Evolutionary conservation across 2,888 invertebrate species (phyloP).

Genomic region (Glomeris marginata): DNA sequence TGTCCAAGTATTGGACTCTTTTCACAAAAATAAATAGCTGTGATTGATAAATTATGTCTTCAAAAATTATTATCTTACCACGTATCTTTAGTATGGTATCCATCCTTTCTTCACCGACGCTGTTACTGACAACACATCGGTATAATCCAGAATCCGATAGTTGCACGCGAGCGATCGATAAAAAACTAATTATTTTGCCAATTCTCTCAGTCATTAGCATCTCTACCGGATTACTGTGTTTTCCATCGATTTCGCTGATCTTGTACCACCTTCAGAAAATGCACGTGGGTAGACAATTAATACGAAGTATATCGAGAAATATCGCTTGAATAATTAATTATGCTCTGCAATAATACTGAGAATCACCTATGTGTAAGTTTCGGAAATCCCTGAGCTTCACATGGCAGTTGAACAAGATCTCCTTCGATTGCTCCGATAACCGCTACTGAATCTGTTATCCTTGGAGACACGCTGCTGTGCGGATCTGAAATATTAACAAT

Average conservation of each 20-base stretch:
- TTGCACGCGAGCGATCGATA: slow-evolving; percentile 20
- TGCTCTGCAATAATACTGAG: slow-evolving; percentile 13
- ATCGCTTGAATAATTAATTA: slow-evolving; percentile 16
- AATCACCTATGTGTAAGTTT: slow-evolving; percentile 12
- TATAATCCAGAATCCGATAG: slow-evolving; percentile 29
- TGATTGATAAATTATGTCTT: not conserved
- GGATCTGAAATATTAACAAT: slow-evolving; percentile 6
- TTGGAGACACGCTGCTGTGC: slow-evolving; percentile 10
- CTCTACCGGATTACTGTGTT: not conserved
- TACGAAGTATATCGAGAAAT: slow-evolving; percentile 15
- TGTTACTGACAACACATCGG: slow-evolving; percentile 27
- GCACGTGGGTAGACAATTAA: slow-evolving; percentile 7
- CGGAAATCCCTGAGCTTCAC: slow-evolving; percentile 13
- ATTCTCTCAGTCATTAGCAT: slow-evolving; percentile 14
- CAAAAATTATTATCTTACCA: slow-evolving; percentile 14
- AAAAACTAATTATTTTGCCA: slow-evolving; percentile 18
- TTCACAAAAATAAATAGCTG: not conserved
- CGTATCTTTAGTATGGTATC: slow-evolving; percentile 19
- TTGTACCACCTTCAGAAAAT: slow-evolving; percentile 12
- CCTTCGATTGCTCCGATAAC: slow-evolving; percentile 8
- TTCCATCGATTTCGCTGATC: slow-evolving; percentile 6
- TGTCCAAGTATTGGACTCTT: not conserved
- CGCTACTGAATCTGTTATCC: slow-evolving; percentile 7
- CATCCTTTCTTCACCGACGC: slow-evolving; percentile 23
- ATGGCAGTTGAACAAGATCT: slow-evolving; percentile 9